Base-by-base conservation (phyloP, 2,797 vertebrate species). In the Sphenopsis melanotis region DNA sequence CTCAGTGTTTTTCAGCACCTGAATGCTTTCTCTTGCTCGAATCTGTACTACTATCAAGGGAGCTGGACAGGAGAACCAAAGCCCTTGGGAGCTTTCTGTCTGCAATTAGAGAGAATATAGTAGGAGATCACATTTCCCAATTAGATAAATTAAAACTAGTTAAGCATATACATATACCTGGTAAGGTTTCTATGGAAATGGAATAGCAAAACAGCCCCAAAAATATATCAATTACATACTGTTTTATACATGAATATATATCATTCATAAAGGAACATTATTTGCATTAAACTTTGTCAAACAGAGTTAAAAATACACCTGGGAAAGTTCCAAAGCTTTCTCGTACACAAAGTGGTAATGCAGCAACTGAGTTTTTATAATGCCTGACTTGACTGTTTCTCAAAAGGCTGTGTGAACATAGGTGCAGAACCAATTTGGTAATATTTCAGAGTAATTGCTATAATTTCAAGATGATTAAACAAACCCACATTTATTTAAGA, bases 121-220 rank as follows among this genome's bases (percentile, higher is more conserved):
- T 13, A 36, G 18, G 75, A 87, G 83, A 95, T 70, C 10, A 3
- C n/a, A 79, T 95, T 93, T 93, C 85, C 72, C 90, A 96, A 94
- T 97, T 93, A 95, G 52, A 85, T 30, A 85, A 95, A 95, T 83
- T 66, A 68, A 70, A 93, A 87, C 47, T 90, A 86, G 72, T 83
- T 90, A 93, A 42, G 57, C 44, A 81, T n/a, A 78, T 22, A 93
- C 47, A 64, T 0, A 83, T 12, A 87, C 6, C 16, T 79, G 14
- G 11, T 57, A 71, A 76, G n/a, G 49, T 78, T 95, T 94, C 81
- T 84, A 53, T n/a, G 70, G 91, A 50, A 93, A 93, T 26, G 9
- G 11, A 29, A 75, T 12, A 89, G 52, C 36, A 76, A 75, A 91
- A 61, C 44, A 81, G 22, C 22, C 10, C 24, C 50, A 36, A 93